Evolutionary conservation across 2,797 vertebrate genomes (phyloP).

Genomic region (Dendrocincla tyrannina): DNA sequence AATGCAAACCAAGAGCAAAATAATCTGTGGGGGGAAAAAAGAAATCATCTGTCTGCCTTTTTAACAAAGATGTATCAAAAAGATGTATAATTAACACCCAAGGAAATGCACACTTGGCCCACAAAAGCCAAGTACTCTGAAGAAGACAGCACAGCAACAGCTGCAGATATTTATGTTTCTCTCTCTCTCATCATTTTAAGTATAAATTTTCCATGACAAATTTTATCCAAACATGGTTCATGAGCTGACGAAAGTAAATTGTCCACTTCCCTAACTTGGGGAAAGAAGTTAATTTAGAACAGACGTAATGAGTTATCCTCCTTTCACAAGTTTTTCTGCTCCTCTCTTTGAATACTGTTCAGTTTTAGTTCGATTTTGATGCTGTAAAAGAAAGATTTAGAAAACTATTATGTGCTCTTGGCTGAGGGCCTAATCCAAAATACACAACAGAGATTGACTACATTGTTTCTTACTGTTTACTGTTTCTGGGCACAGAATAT

Average conservation of each 20-base stretch:
- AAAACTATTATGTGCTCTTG: not conserved
- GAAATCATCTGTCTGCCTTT: not conserved
- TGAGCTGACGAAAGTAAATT: not conserved
- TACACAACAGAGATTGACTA: not conserved
- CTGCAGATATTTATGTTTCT: not conserved
- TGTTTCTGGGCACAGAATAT: not conserved
- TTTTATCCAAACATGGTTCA: not conserved
- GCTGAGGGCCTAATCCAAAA: not conserved
- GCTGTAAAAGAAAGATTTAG: not conserved
- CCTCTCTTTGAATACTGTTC: not conserved
- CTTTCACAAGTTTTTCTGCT: not conserved
- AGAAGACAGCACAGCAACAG: not conserved
- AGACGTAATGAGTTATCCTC: not conserved
- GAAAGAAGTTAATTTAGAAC: not conserved
- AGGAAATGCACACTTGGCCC: not conserved
- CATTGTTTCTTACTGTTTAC: not conserved
- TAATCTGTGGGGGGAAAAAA: not conserved
- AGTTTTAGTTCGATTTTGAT: not conserved
- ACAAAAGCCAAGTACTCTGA: not conserved
- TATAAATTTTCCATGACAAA: not conserved
- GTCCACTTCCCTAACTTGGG: not conserved
- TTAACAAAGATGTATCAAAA: not conserved
- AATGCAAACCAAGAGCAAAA: not conserved
- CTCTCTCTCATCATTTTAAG: not conserved
- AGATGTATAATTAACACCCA: not conserved